Conservation (phyloP, 2,888 invertebrate species). For the Melieria crassipennis region DNA sequence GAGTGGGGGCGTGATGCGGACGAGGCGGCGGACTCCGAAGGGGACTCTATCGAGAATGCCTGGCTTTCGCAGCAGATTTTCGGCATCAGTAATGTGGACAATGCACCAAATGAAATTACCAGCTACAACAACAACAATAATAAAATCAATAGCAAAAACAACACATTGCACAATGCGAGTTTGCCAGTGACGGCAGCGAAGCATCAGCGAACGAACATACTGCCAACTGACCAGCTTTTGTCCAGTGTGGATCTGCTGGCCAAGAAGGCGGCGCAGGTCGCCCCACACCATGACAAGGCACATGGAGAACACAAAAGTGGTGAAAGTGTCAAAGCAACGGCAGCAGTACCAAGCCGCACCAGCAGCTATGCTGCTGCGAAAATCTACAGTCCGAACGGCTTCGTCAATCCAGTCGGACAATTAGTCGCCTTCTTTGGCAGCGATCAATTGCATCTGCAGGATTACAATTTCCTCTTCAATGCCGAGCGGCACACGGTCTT, state of each 20-base stretch:
- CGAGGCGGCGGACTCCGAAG: not conserved
- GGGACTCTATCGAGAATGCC: slow-evolving; percentile 14
- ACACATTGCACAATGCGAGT: too few species aligned
- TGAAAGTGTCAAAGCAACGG: slow-evolving; percentile 11
- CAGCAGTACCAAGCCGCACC: slow-evolving; percentile 4
- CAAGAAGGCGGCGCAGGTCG: too few species aligned
- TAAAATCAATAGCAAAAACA: too few species aligned
- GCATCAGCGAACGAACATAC: too few species aligned
- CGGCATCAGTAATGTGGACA: not conserved
- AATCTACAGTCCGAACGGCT: slow-evolving; percentile 16
- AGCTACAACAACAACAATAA: too few species aligned
- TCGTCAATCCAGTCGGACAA: slow-evolving; percentile 34
- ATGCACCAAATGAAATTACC: slow-evolving; percentile 9
- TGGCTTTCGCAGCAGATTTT: not conserved
- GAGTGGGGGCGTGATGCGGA: slow-evolving; percentile 6
- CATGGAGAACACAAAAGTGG: not conserved
- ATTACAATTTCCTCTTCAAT: slow-evolving; percentile 58
- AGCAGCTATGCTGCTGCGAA: slow-evolving; percentile 26
- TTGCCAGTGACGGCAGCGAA: too few species aligned
- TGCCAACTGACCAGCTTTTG: too few species aligned
- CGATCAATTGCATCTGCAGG: slow-evolving; percentile 36
- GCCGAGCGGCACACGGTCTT: slow-evolving; percentile 59
- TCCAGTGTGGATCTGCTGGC: too few species aligned
- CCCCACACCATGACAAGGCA: too few species aligned
- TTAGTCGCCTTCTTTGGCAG: slow-evolving; percentile 35